A percentile compares a stretch with the other conserved stretches of the same genome.
Evolutionary conservation across 1,140 invertebrate species (phyloP).

Genomic region (Lineus longissimus): DNA sequence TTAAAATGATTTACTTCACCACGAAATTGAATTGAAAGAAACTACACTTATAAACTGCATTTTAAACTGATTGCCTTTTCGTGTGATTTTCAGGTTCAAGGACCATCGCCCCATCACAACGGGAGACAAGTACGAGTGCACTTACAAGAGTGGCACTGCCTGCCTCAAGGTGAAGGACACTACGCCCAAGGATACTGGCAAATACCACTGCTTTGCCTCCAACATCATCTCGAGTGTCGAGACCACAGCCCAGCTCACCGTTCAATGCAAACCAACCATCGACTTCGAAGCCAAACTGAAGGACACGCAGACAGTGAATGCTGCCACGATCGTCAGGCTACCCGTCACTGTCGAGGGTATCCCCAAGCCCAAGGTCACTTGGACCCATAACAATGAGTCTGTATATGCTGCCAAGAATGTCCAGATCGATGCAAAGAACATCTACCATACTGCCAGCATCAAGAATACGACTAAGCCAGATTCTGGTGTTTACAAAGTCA

Average conservation of each 20-base stretch:
- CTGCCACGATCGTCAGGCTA: slow-evolving; percentile 38
- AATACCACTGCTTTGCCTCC: slow-evolving; percentile 41
- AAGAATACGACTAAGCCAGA: slow-evolving; percentile 41
- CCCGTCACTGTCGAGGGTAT: slow-evolving; percentile 60
- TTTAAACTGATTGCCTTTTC: neutral
- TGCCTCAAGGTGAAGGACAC: slow-evolving; percentile 35
- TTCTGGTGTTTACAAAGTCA: slow-evolving; percentile 44
- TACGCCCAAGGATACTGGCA: slow-evolving; percentile 35
- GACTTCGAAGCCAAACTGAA: slow-evolving; percentile 48
- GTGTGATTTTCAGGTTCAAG: slow-evolving; percentile 33
- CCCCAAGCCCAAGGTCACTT: slow-evolving; percentile 60
- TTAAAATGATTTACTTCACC: too few relatives aligned
- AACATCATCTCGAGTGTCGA: slow-evolving; percentile 45
- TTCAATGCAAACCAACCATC: slow-evolving; percentile 45
- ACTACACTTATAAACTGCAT: too few relatives aligned
- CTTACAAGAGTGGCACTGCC: slow-evolving; percentile 36
- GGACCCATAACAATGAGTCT: slow-evolving; percentile 74
- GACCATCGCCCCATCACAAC: slow-evolving; percentile 43
- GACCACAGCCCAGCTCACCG: slow-evolving; percentile 44
- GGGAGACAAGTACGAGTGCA: slow-evolving; percentile 49
- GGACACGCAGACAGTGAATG: slow-evolving; percentile 42
- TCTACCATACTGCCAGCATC: slow-evolving; percentile 38
- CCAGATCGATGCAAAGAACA: slow-evolving; percentile 38
- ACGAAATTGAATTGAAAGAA: neutral
- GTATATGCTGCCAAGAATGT: slow-evolving; percentile 36